Conservation (phyloP, 2,888 invertebrate genomes). For the Luperina nickerlii region DNA sequence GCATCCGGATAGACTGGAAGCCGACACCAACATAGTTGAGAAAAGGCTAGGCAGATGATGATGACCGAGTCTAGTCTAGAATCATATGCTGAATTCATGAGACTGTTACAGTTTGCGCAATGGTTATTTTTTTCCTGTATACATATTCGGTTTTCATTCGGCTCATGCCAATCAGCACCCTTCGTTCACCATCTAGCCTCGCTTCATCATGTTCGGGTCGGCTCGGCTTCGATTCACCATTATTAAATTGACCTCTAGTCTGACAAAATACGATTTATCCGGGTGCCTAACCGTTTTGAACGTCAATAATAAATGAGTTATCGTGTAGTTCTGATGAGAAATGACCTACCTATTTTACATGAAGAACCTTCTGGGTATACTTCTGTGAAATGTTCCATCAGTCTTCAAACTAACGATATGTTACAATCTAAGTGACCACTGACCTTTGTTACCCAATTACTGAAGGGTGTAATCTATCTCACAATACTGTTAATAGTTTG, state of each 20-base stretch:
- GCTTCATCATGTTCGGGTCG: neutral
- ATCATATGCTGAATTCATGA: too few species aligned
- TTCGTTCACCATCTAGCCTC: neutral
- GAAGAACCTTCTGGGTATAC: too few species aligned
- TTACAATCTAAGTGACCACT: neutral
- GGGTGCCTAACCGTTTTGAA: neutral
- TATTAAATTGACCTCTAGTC: neutral
- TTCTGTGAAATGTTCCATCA: neutral
- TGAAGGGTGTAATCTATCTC: neutral
- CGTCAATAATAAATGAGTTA: neutral
- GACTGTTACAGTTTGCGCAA: too few species aligned
- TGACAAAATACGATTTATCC: neutral
- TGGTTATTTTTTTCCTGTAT: too few species aligned
- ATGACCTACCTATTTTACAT: neutral
- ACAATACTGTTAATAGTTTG: too few species aligned
- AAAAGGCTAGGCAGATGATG: too few species aligned
- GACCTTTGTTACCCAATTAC: conserved; percentile 18
- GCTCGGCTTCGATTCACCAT: neutral
- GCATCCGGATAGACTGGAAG: too few species aligned
- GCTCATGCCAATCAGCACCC: neutral
- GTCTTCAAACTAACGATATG: neutral
- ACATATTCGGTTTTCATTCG: neutral
- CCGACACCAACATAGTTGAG: too few species aligned
- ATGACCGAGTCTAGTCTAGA: too few species aligned
- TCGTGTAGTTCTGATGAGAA: neutral